Base-by-base conservation (phyloP, 1,140 invertebrate genomes). In the Achatina immaculata region DNA sequence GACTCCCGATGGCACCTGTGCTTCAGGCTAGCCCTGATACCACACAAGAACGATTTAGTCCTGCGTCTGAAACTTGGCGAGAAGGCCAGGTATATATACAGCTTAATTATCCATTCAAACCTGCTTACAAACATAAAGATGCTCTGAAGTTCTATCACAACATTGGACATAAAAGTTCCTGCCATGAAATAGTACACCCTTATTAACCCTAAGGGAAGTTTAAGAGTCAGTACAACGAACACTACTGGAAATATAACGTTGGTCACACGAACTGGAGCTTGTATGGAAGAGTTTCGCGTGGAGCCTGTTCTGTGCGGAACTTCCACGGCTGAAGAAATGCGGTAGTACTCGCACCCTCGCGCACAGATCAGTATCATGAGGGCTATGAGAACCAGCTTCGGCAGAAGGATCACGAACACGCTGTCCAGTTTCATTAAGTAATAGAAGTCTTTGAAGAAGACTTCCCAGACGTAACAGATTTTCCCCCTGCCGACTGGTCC, bases 371-470 rank as follows among this genome's bases (percentile, higher is more conserved):
- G 80, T 16, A 77, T 65, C 51, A 83, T 51, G 14, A 86, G 76
- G 0, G 79, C 42, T n/a, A 85, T 43, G 42, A 87, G 84, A 0
- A 82, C 36, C 19, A 81, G 16, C 16, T 76, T 77, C n/a, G 85
- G 87, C 19, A 85, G 72, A 42, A 87, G 55, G n/a, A 58, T 76
- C 0, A 85, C 84, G 19, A 86, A 48, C 21, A 86, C 34, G 31
- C 38, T 51, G 76, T 85, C 83, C n/a, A 87, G 48, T 69, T 72
- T 78, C 72, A 81, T 81, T 19, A 86, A 75, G 28, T 55, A 58
- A 65, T 19, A 7, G 31, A 51, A 85, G n/a, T 83, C 80, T n/a
- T 66, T 28, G 0, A 45, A 24, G 21, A 87, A 79, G 31, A 82
- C 81, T 24, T 62, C 19, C 58, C 83, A 84, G 2, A 78, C 68